Base-by-base conservation (phyloP, 2,113 vertebrate species). In the Heliornis fulica region DNA sequence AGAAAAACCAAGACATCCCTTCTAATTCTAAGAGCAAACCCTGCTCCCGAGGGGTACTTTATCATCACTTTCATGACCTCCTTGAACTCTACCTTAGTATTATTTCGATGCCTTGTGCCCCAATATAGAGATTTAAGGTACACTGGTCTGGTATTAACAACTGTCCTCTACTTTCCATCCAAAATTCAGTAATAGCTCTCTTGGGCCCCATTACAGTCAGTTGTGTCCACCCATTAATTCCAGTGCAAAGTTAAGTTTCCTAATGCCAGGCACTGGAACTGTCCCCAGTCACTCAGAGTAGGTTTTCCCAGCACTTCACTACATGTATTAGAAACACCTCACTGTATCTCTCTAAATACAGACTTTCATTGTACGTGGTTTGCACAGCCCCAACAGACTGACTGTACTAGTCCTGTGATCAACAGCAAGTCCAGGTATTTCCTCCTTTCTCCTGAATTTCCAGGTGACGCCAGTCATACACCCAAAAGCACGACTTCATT, bases 31-130 rank as follows among this genome's bases (percentile, higher is more conserved):
- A 69, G 19, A 56, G 20, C 31, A 84, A 87, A 41, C 16, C 7
- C 59, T 68, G 48, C 29, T 78, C n/a, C 50, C 61, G 51, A 0
- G 0, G 40, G 9, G 4, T 57, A 57, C 31, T 40, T 74, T 5
- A 65, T 32, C 51, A 84, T n/a, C 26, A 34, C 74, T 38, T 60
- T 23, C 46, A 48, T 11, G 1, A 40, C 54, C 22, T 68, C 48
- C 48, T 29, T 66, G 40, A 68, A 79, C n/a, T 32, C 34, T 4
- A 4, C 32, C 34, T 70, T 66, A 63, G 54, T 18, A 61, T 11
- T 68, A 36, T 20, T 77, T 71, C 29, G 25, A 57, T 48, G 41
- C 11, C 16, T 54, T 85, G 41, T 34, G 60, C 38, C 9, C 29
- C 41, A 61, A 60, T 8, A 77, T 8, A 7, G 85, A 89, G 22